These are phyloP conservation scores for Acheta domesticus DNA, from an alignment of 2,888 invertebrate species.

Conservation along the genomic window DNA sequence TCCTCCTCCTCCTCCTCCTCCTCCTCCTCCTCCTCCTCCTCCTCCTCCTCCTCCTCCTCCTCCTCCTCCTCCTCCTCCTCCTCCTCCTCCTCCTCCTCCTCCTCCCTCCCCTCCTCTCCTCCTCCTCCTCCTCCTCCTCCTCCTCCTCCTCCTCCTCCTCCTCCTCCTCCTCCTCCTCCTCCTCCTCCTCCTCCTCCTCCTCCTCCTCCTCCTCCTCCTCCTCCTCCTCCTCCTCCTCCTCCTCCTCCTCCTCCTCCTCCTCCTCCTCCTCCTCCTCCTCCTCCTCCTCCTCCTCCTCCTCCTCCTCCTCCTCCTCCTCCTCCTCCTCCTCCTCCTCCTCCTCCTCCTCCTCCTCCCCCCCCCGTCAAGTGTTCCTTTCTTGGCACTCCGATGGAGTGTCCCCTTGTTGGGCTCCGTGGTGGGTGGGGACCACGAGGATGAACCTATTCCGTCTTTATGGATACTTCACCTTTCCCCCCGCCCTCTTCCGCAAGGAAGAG, in stretches of 20 bases:
- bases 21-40: conserved; percentile 35
- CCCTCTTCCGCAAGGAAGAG: too few relatives aligned
- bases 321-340: too few relatives aligned
- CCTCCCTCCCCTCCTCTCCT: conserved; percentile 27
- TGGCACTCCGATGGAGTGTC: too few relatives aligned
- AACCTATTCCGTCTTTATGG: too few relatives aligned
- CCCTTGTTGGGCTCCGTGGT: too few relatives aligned
- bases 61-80: conserved; percentile 33
- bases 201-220: not conserved
- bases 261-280: conserved; percentile 44
- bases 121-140: conserved; percentile 29
- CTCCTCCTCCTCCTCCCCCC: too few relatives aligned
- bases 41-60: conserved; percentile 39
- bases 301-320: conserved; percentile 11
- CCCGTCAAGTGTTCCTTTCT: too few relatives aligned
- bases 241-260: not conserved
- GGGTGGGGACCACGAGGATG: too few relatives aligned
- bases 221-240: not conserved
- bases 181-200: not conserved
- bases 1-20: conserved; percentile 36
- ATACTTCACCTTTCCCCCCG: too few relatives aligned
- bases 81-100: conserved; percentile 26
- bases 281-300: not conserved
- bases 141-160: conserved; percentile 30
- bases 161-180: not conserved